Evolutionary conservation across 1,140 invertebrate genomes (phyloP), one percentile per base, ranked within the genome.

Genomic region (Drosophila oshimai): DNA sequence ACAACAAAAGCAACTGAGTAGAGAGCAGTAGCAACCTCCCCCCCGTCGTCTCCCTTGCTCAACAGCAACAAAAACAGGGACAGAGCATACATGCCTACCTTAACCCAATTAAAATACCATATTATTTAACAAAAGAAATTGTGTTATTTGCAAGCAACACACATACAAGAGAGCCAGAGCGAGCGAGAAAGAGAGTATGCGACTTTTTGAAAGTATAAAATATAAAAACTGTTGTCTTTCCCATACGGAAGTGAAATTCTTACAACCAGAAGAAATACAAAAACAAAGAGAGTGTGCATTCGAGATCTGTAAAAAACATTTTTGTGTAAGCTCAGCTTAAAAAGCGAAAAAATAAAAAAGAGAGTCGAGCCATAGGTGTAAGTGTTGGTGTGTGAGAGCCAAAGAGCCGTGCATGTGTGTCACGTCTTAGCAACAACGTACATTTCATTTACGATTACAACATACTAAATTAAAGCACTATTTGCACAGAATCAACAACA

Each of bases 91-190:
- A 86, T 83, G 88, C 77, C 77, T 90, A 89, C 89, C 89, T 90
- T 90, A 90, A 90, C 89, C 89, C 74, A 90, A 90, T 90, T 90
- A 79, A 90, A 81, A 81, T 70, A 76, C 72, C 72, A 77, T 87
- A 90, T 90, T 90, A 90, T 90, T 90, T 90, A 90, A 90, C 79
- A 90, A 90, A 80, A 90, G 81, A 87, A 87, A 88, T 88, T 87
- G 81, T 87, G 80, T 80, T 83, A 83, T 83, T 86, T 79, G 80
- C 80, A 65, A 79, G 55, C 71, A 75, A 65, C 76, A 71, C 77
- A 81, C 45, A 69, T 29, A 55, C 44, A 26, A 81, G 60, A 80
- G 36, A 46, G 17, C 17, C 20, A 46, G 13, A 58, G 64, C 26
- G 20, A 71, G 26, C 10, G 29, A 37, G 51, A 34, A 33, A 65